Base-by-base conservation (phyloP, 2,888 invertebrate species). In the Norana najaformis region DNA sequence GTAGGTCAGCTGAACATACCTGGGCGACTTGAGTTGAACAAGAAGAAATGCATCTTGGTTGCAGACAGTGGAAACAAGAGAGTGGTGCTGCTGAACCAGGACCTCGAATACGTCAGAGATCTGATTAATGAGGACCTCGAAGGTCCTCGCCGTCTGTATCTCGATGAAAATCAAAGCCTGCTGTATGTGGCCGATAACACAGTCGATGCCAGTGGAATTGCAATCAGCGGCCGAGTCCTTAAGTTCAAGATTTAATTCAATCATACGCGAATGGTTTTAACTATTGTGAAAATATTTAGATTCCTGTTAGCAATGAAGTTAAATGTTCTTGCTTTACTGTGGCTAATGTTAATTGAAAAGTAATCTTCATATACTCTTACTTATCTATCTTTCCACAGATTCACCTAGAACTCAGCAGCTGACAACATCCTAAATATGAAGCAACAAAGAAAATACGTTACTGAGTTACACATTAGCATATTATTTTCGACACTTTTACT, bases 171-270 rank as follows among this genome's bases (percentile, higher is more conserved):
- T 18, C 34, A 82, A 30, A 18, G 38, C 3, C 6, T 38, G 41
- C 47, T 89, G 30, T 89, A 89, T n/a, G 89, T 89, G 14, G 89
- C 89, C 35, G 89, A 89, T 41, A 89, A 89, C 47, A 47, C 39
- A 39, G 88, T 35, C 37, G 36, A 34, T 11, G 88, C 13, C 14
- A 82, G 34, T 82, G 82, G 82, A 6, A 82, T 18, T 13, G n/a
- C 2, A 1, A 30, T 82, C 14, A 34, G n/a, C 34, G n/a, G 82
- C 23, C 82, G 82, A 14, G 82, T 82, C 18, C 14, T 13, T 11
- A 1, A 23, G 34, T 82, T 41, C 41, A 41, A 41, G 14, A 41
- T 41, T 41, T 41, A 41, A 41, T 41, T 4, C 1, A 41, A 41
- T 41, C 16, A 41, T 13, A 41, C 41, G 16, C 41, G 41, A 41